Evolutionary conservation across 1,140 invertebrate genomes (phyloP).

Genomic region (Coenobita brevimanus): DNA sequence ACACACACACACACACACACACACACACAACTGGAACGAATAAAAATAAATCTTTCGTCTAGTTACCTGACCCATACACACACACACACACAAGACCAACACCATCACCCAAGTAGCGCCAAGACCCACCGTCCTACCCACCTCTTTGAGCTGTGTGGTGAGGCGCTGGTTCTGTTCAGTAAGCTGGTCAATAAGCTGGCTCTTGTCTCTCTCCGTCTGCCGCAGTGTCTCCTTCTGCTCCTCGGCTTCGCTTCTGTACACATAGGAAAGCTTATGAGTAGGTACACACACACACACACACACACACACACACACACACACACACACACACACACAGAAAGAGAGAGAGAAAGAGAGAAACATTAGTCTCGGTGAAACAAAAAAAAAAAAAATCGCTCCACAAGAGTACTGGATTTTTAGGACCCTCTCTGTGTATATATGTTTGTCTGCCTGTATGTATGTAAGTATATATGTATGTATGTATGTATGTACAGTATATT

Average conservation of each 20-base stretch:
- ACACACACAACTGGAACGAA: background rate
- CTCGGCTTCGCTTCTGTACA: constrained; percentile 72
- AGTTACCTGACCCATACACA: no score
- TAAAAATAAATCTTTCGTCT: no score
- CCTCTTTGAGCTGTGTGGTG: constrained; percentile 89
- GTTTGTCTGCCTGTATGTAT: no score
- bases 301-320: constrained; percentile 22
- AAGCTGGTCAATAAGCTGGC: constrained; percentile 86
- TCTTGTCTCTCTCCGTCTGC: constrained; percentile 86
- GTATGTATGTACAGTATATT: no score
- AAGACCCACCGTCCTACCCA: constrained; percentile 68
- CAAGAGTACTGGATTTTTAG: no score
- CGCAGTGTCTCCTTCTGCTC: constrained; percentile 79
- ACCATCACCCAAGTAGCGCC: background rate
- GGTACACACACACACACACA: constrained; percentile 8
- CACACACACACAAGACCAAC: no score
- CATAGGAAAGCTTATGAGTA: background rate
- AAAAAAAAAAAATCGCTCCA: no score
- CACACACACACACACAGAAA: constrained; percentile 16
- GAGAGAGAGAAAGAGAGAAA: background rate
- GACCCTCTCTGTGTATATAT: no score
- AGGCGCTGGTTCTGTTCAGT: constrained; percentile 93
- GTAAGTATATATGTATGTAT: no score
- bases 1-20: background rate
- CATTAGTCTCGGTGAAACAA: background rate